Evolutionary conservation across 30 jellyfish, hydroid and myxozoan genomes (phyloP).

Genomic region (Pseudorhiza aurosa): DNA sequence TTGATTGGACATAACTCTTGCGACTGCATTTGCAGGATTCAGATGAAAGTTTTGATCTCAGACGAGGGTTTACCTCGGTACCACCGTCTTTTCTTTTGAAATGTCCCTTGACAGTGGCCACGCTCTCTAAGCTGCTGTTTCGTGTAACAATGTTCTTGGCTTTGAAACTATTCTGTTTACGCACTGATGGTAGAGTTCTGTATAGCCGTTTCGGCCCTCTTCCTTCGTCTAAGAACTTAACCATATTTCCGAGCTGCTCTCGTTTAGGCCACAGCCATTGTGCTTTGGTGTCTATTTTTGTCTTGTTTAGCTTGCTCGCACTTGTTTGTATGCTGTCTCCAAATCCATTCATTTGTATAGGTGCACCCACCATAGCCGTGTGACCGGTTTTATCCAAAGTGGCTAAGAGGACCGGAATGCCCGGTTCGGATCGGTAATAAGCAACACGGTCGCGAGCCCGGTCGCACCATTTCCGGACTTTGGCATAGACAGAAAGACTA

Average conservation of each 20-base stretch:
- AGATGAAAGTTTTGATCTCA: not conserved
- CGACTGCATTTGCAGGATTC: not conserved
- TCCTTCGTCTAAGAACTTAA: slow-evolving; percentile 3
- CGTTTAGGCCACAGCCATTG: slow-evolving; percentile 81
- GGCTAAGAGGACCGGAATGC: slow-evolving; percentile 37
- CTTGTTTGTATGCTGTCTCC: slow-evolving; percentile 58
- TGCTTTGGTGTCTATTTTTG: slow-evolving; percentile 31
- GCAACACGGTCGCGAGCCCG: slow-evolving; percentile 72
- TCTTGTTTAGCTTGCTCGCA: slow-evolving; percentile 31
- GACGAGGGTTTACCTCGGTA: not conserved
- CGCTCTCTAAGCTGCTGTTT: slow-evolving; percentile 52
- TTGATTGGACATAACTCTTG: not conserved
- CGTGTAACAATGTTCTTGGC: slow-evolving; percentile 21
- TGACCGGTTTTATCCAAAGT: slow-evolving; percentile 34
- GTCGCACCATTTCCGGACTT: slow-evolving; percentile 76
- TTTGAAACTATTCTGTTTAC: slow-evolving; percentile 29
- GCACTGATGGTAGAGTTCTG: slow-evolving; percentile 33
- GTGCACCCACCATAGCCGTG: slow-evolving; percentile 65
- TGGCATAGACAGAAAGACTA: slow-evolving; percentile 48
- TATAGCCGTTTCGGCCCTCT: slow-evolving; percentile 4
- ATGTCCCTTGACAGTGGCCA: not conserved
- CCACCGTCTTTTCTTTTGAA: not conserved
- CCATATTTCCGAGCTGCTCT: slow-evolving; percentile 23
- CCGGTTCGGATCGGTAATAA: slow-evolving; percentile 50
- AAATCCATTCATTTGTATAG: slow-evolving; percentile 55